Base-by-base conservation (phyloP, 2,113 vertebrate species). In the Noturus placidus region DNA sequence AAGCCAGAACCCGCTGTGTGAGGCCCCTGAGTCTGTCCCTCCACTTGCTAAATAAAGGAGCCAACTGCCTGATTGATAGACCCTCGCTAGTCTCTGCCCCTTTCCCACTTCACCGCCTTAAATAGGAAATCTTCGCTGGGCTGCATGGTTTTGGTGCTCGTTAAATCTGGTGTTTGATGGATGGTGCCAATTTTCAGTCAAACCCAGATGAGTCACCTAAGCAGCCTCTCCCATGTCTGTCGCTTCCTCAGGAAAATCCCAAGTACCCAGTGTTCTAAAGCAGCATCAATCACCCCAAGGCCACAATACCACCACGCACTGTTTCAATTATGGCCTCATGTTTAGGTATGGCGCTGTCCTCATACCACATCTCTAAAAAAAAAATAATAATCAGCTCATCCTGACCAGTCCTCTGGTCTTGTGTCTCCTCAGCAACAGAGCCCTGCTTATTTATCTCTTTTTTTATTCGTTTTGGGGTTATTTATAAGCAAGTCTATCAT, bases 51-150 rank as follows among this genome's bases (percentile, higher is more conserved):
- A 96, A 96, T 96, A 95, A 96, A 95, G 93, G 93, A 93, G 92
- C 94, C 93, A 94, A 94, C 95, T 94, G 90, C 92, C 93, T 95
- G 95, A 95, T 95, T 94, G 95, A 96, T 95, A 93, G 94, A 95
- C 94, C 94, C 91, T 94, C 93, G 91, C 89, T 91, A 94, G 91
- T 92, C 87, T 90, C 89, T 93, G 92, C 92, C 91, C 93, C 93
- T 92, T 94, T 93, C 92, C 91, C 82, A 88, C 92, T 94, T 93
- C 89, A 88, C 92, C 85, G 91, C 93, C 91, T 94, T 92, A 93
- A 94, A 94, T 95, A 93, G 87, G 93, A 94, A 94, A 93, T 92
- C 92, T 95, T 95, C 92, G 92, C 93, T 91, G 92, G 92, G 91
- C 92, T 33, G 91, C 80, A 90, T 85, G 92, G 89, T 83, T 92